Conservation (phyloP, 2,113 vertebrate genomes). For the Himantopus leucocephalus region DNA sequence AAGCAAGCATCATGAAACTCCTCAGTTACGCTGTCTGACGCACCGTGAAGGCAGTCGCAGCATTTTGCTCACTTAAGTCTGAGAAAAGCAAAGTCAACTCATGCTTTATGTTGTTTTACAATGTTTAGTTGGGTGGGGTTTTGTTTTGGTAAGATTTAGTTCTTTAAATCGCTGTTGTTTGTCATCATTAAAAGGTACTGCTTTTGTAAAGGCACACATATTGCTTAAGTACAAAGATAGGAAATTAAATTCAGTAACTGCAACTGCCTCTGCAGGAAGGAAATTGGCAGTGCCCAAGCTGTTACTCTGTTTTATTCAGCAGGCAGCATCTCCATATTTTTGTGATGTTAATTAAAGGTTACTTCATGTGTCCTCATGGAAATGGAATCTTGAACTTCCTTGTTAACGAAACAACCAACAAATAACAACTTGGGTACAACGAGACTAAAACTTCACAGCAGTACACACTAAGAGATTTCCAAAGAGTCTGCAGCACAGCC, state of each 20-base stretch:
- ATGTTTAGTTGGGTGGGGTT: neutral
- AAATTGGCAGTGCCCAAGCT: neutral
- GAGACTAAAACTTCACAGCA: neutral
- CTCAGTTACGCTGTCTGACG: neutral
- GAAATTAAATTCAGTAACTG: neutral
- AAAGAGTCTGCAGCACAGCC: neutral
- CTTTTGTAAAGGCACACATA: neutral
- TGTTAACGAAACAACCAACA: neutral
- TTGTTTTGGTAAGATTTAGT: neutral
- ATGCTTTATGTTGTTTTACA: neutral
- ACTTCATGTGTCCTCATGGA: neutral
- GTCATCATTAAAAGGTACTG: neutral
- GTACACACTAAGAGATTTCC: fast-evolving
- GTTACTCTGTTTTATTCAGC: neutral
- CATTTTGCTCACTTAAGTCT: neutral
- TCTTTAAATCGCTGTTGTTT: neutral
- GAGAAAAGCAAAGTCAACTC: neutral
- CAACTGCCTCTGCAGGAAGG: neutral
- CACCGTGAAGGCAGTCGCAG: neutral
- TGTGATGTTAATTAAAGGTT: neutral
- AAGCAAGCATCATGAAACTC: neutral
- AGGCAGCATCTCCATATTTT: neutral
- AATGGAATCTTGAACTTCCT: neutral
- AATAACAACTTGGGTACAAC: fast-evolving
- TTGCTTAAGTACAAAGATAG: fast-evolving